Base-by-base conservation (phyloP, 2,113 vertebrate species). In the Ptychochromis oligacanthus region DNA sequence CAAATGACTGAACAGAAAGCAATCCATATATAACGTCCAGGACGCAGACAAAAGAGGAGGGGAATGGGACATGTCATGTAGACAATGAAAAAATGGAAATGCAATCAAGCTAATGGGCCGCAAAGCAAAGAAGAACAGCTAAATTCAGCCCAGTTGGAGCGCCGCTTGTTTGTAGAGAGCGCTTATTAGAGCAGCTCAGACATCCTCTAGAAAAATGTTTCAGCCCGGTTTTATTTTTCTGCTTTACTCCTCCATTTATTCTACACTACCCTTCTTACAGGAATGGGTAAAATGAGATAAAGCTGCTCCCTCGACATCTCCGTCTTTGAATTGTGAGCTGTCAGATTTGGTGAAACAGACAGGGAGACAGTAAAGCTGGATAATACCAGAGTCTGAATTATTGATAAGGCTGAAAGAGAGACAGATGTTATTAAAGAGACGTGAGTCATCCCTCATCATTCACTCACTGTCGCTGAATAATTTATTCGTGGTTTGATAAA, bases 311-410 rank as follows among this genome's bases (percentile, higher is more conserved):
- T 46, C 2, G 4, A 65, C 77, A 1, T 65, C 72, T 56, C 65
- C 3, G 46, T 60, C 56, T 79, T 31, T 6, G 59, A 75, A 38
- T 61, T n/a, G 64, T 67, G 62, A 14, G 77, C 46, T 38, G 10
- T 54, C 74, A 26, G 74, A 55, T 87, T 54, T 36, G 20, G 61
- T 72, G 80, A 88, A 91, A 88, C 83, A 88, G 91, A 87, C 81
- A 57, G 65, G 40, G 75, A 79, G 77, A 67, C 79, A 80, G 83
- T 84, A 84, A 89, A 72, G 85, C 70, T 4, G 70, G 22, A 82
- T 92, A 64, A 88, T 89, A 88, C 92, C 78, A 79, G 59, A 75
- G 60, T 34, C 64, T 95, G 91, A 94, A 95, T 94, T 90, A 94
- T 94, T 92, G 34, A 95, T 84, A 20, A 59, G 79, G 67, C 40